Percentiles rank a stretch among this genome's conserved stretches.
These are phyloP conservation scores for Sander vitreus DNA, from an alignment of 2,113 vertebrate species.

Conservation along the genomic window DNA sequence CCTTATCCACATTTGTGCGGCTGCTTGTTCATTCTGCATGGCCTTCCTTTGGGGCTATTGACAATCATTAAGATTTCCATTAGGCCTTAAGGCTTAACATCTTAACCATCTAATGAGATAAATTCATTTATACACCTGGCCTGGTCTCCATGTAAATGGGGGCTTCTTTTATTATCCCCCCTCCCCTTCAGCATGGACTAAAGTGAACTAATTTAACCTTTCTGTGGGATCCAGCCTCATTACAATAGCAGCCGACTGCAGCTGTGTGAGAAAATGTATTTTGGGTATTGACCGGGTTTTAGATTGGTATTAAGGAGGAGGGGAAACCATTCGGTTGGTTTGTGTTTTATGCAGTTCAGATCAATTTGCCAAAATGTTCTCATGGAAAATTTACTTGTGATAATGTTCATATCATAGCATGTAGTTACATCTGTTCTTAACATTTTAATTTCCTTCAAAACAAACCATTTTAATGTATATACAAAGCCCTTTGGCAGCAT, in stretches of 20 bases:
- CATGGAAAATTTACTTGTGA: not conserved
- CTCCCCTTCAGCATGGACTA: not conserved
- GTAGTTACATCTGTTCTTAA: not conserved
- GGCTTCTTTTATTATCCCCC: slow-evolving; percentile 4
- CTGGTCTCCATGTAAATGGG: slow-evolving; percentile 28
- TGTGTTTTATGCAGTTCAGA: not conserved
- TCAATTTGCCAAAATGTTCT: not conserved
- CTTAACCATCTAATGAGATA: slow-evolving; percentile 50
- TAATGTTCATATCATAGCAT: not conserved
- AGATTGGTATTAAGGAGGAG: slow-evolving; percentile 8
- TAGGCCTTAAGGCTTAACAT: slow-evolving; percentile 47
- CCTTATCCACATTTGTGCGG: not conserved
- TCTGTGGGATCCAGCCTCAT: slow-evolving; percentile 31
- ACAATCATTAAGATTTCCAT: slow-evolving; percentile 59
- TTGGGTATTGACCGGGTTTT: slow-evolving; percentile 18
- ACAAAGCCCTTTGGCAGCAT: not conserved
- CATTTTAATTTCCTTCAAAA: not conserved
- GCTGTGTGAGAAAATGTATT: slow-evolving; percentile 11
- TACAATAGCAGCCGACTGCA: not conserved
- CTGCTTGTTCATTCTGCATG: slow-evolving; percentile 24
- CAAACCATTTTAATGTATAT: not conserved
- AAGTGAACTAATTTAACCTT: slow-evolving; percentile 33
- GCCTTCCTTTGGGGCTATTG: slow-evolving; percentile 36
- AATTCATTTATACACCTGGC: slow-evolving; percentile 47
- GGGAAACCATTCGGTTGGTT: not conserved